Evolutionary conservation across 2,113 vertebrate species (phyloP).

Genomic region (Hylia prasina): DNA sequence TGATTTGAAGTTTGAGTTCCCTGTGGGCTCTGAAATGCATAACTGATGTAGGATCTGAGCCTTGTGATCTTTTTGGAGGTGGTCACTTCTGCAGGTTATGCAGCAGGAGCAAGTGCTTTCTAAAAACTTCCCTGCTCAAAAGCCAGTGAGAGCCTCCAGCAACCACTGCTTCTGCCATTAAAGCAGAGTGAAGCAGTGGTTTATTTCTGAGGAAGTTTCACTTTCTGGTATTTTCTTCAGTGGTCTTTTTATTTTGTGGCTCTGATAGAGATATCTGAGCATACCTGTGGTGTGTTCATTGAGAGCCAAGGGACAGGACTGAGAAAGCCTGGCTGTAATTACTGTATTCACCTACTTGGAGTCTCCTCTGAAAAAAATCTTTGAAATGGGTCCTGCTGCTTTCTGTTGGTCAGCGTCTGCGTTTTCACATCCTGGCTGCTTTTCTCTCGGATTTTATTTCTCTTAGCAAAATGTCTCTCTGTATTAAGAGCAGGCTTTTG

Average conservation of each 20-base stretch:
- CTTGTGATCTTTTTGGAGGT: background rate
- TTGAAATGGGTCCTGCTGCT: background rate
- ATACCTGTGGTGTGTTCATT: background rate
- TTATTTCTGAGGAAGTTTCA: background rate
- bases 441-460: background rate
- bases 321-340: background rate
- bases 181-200: background rate
- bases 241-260: background rate
- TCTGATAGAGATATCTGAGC: background rate
- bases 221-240: background rate
- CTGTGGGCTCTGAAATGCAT: background rate
- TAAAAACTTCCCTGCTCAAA: background rate
- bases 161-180: background rate
- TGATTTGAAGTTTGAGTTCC: slow-evolving; percentile 34
- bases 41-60: background rate
- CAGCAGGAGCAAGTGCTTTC: background rate
- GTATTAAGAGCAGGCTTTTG: background rate
- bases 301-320: background rate
- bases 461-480: background rate
- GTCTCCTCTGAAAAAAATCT: background rate
- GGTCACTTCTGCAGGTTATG: slow-evolving; percentile 4
- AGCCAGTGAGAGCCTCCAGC: background rate
- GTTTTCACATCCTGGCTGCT: background rate
- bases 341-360: background rate
- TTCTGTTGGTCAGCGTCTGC: background rate